These are phyloP conservation scores for Habrosyne pyritoides DNA, from an alignment of 2,888 invertebrate genomes.

Conservation along the genomic window DNA sequence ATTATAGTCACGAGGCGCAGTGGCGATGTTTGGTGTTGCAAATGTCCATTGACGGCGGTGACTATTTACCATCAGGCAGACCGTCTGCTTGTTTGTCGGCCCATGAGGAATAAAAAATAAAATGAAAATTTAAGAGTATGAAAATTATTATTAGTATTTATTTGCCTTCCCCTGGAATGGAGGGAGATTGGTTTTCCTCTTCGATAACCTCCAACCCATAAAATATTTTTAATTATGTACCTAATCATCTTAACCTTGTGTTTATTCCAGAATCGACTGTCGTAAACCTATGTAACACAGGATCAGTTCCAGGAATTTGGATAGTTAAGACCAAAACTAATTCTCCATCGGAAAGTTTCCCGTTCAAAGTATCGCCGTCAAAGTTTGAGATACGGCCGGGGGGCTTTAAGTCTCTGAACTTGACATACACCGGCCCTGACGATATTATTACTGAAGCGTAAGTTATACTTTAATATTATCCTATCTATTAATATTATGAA, in stretches of 20 bases:
- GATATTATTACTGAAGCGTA: constrained; percentile 58
- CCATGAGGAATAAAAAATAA: too few species aligned
- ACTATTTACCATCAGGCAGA: too few species aligned
- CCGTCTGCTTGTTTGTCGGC: too few species aligned
- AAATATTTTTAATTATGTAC: neutral
- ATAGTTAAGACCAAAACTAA: constrained; percentile 46
- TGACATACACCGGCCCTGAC: constrained; percentile 56
- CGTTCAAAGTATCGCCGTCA: constrained; percentile 55
- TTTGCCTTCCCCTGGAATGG: too few species aligned
- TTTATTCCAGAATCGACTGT: constrained; percentile 55
- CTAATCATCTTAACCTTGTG: neutral
- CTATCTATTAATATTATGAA: too few species aligned
- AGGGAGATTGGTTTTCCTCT: too few species aligned
- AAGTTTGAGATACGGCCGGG: constrained; percentile 61
- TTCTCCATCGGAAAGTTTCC: constrained; percentile 35
- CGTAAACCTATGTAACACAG: constrained; percentile 55
- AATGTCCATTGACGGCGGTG: too few species aligned
- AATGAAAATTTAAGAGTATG: too few species aligned
- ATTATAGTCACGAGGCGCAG: too few species aligned
- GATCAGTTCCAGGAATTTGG: constrained; percentile 65
- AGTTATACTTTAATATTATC: constrained; percentile 25
- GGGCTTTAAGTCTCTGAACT: constrained; percentile 36
- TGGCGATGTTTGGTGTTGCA: too few species aligned
- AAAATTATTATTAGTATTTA: too few species aligned
- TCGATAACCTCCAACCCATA: too few species aligned